Evolutionary conservation across 37 sponge, comb jelly and placozoan genomes (phyloP), one percentile per base, ranked within the genome.

Genomic region (Diacarnus erythraeanus): DNA sequence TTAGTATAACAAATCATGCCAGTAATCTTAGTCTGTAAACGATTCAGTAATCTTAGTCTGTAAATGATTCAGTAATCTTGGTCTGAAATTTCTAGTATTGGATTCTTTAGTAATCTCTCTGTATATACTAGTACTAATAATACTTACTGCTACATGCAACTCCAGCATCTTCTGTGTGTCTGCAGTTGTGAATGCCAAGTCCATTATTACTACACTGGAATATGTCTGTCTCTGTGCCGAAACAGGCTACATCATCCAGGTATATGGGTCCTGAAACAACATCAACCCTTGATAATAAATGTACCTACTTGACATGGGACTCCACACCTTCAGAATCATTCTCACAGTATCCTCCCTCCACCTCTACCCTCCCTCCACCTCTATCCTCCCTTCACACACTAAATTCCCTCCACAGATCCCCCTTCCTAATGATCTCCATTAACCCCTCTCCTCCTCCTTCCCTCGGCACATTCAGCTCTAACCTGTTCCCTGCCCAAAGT

Each of bases 191-290:
- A 0, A 33, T 4, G 9, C 82, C 87, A 69, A 81, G 15, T 25
- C 82, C 87, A 18, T 2, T 39, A 59, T 58, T 42, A 21, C 59
- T 59, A 25, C 87, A 87, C 47, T 65, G 58, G 22, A 76, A 54
- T 3, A 87, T 38, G 20, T 64, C 42, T 1, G 2, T 27, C 76
- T 89, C 89, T 0, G 79, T 80, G 39, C 87, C 82, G 27, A 44
- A 36, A 47, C 88, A 83, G n/a, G 69, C 43, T 29, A 88, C 84
- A 72, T 78, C 43, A 33, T 88, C 88, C 74, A 88, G 39, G 42
- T 31, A 57, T 35, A 88, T 75, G 25, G 77, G 74, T 1, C 72
- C 40, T 23, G 39, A n/a, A n/a, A n/a, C n/a, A n/a, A n/a, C n/a
- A n/a, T n/a, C n/a, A n/a, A n/a, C n/a, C n/a, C n/a, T n/a, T n/a